Base-by-base conservation (phyloP, 2,888 invertebrate genomes). In the Pyralis farinalis region DNA sequence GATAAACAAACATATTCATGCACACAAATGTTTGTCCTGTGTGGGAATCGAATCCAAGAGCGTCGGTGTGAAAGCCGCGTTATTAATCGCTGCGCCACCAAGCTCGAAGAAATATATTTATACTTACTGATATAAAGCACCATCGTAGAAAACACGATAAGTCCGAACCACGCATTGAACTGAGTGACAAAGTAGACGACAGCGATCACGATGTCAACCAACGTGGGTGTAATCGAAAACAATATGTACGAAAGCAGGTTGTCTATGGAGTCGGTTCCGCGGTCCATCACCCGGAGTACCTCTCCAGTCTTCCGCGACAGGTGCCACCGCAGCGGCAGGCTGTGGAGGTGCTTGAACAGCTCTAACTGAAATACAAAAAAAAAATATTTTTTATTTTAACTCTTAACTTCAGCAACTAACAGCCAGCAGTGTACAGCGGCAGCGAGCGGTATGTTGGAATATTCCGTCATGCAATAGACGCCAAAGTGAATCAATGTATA, bases 251-350 rank as follows among this genome's bases (percentile, higher is more conserved):
- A 97, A 0, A 99, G 91, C 7, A 99, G 90, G 76, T 95, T 97
- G 82, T 98, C 98, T 57, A 99, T 97, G 40, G 98, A 98, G 60
- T 96, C 97, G 0, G 98, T 98, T 52, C 99, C 99, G 47, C 99
- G 91, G 82, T 99, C 99, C 96, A 99, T 98, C 0, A 99, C 94
- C 25, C 98, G 90, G 1, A 99, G 87, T 0, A 99, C 98, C 88
- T 99, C 98, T 1, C 99, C 99, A 0, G 99, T 99, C 88, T 99
- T 99, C 7, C 98, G 90, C 1, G 94, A 92, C 25, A 99, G 85
- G 80, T 99, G 99, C 99, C 99, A 99, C 12, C 96, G 92, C 35
- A 99, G 90, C 3, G 98, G 98, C 40, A 99, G 80, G 42, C 94
- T 91, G 76, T 98, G 98, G 9, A 98, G 91, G 79, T 98, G 98